Conservation (phyloP, 2,113 vertebrate species). For the Azemiops feae region DNA sequence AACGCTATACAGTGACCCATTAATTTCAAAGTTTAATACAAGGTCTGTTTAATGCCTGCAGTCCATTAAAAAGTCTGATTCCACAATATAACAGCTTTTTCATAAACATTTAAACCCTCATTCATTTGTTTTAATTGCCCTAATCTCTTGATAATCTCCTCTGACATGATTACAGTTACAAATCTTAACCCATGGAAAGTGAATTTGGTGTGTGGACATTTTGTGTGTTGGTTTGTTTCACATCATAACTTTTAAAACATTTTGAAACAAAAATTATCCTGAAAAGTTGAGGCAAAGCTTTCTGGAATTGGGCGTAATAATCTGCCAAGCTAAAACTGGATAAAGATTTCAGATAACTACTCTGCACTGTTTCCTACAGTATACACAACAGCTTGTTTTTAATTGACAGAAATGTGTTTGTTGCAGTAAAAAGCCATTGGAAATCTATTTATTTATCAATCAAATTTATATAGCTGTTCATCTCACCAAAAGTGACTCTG, state of each 20-base stretch:
- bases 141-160: conserved; percentile 69
- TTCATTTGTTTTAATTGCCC: conserved; percentile 69
- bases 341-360: not conserved
- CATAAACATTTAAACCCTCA: conserved; percentile 69
- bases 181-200: conserved; percentile 49
- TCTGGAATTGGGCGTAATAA: not conserved
- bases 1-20: conserved; percentile 80
- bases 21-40: conserved; percentile 81
- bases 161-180: conserved; percentile 64
- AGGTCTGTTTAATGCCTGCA: conserved; percentile 78
- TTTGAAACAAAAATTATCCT: conserved; percentile 21
- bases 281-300: conserved; percentile 11
- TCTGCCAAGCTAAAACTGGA: not conserved
- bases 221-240: not conserved
- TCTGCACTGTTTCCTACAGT: not conserved
- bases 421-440: not conserved
- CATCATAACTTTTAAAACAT: conserved; percentile 14
- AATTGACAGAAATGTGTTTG: not conserved
- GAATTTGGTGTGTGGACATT: conserved; percentile 46
- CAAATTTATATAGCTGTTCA: not conserved
- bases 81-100: conserved; percentile 74
- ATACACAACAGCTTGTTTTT: not conserved
- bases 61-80: conserved; percentile 80
- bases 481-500: not conserved
- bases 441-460: not conserved